A percentile compares a stretch with the other conserved stretches of the same genome.
phyloP scores from a whole-genome alignment of 2,797 vertebrate species.

The Ispidina lecontei region DNA sequence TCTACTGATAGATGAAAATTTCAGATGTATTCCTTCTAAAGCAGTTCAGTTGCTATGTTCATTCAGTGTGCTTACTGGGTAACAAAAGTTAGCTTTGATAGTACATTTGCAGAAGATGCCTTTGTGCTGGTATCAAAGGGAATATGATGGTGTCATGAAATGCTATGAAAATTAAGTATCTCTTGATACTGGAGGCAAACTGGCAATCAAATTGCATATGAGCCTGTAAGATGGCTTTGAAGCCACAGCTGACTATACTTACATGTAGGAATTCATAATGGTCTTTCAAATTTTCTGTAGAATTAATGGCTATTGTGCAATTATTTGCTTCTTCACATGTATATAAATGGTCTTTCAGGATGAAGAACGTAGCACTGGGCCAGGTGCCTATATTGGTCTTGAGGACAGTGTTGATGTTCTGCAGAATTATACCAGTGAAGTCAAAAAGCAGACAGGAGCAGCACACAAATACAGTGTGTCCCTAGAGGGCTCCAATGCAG shows the following conservation, averaged over 20 bases:
- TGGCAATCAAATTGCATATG: not conserved
- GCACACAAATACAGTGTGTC: conserved; percentile 67
- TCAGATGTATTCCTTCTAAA: not conserved
- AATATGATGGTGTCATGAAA: not conserved
- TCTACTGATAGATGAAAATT: not conserved
- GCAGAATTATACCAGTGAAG: conserved; percentile 78
- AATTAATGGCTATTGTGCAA: not conserved
- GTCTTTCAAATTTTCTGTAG: not conserved
- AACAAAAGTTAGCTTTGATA: not conserved
- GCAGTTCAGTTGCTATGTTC: not conserved
- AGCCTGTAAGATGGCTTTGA: not conserved
- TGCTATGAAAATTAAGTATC: not conserved
- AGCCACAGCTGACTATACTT: not conserved
- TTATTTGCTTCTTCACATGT: not conserved
- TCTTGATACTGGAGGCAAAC: not conserved
- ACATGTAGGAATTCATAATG: not conserved
- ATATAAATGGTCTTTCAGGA: conserved; percentile 1
- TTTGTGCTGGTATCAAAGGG: not conserved
- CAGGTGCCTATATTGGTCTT: conserved; percentile 43
- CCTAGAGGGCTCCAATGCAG: conserved; percentile 68
- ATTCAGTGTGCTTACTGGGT: accelerated
- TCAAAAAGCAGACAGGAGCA: conserved; percentile 78
- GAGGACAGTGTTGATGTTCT: conserved; percentile 80
- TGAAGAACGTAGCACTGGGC: not conserved
- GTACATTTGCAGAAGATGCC: not conserved